phyloP scores from a whole-genome alignment of 2,113 vertebrate species.

The Chinchilla lanigera region DNA sequence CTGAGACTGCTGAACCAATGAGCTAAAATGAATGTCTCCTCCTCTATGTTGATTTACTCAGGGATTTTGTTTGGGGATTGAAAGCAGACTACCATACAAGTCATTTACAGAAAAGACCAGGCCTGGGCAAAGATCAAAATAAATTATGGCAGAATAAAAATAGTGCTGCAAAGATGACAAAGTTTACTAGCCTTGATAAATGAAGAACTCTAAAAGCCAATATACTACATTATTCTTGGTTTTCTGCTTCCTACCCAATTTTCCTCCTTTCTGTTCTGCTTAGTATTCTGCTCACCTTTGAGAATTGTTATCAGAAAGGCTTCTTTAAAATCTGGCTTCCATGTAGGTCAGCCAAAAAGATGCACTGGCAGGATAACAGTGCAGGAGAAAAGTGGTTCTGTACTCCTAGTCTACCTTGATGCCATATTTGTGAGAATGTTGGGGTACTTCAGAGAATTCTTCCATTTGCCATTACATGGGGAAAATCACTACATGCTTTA shows the following conservation, averaged over 20 bases:
- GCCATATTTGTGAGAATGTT: background rate
- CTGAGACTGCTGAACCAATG: background rate
- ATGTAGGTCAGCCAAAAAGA: background rate
- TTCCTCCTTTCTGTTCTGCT: background rate
- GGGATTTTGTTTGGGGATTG: background rate
- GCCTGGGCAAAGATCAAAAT: background rate
- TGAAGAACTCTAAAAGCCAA: background rate
- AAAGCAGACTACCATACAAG: background rate
- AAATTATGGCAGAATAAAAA: background rate
- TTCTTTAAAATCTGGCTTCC: background rate
- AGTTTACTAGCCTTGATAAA: background rate
- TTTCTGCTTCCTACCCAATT: background rate
- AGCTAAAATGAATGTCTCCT: background rate
- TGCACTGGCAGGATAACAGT: background rate
- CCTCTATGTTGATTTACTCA: background rate
- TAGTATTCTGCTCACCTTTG: background rate
- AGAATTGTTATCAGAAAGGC: background rate
- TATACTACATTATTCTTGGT: background rate
- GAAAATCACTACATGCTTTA: constrained; percentile 83
- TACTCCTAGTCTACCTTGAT: background rate
- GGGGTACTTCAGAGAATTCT: constrained; percentile 81
- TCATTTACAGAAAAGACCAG: background rate
- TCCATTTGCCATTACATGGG: constrained; percentile 81
- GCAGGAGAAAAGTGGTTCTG: background rate
- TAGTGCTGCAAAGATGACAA: background rate